Percentiles rank a stretch among this genome's conserved stretches.
Conservation (phyloP, 2,113 vertebrate genomes). For the Daboia siamensis region DNA sequence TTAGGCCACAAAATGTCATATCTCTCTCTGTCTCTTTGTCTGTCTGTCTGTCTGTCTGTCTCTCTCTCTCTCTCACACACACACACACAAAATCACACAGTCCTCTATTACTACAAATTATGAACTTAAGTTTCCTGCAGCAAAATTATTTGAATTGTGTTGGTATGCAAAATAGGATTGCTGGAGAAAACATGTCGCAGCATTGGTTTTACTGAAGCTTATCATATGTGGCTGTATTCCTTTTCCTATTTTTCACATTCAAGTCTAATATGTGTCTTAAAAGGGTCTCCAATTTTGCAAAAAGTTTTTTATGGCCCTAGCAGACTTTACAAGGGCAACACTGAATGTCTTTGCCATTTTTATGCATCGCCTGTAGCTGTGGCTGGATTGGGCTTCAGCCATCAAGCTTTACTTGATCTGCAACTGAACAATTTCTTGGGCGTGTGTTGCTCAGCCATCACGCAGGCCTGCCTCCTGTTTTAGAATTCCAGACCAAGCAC, state of each 20-base stretch:
- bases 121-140: not conserved
- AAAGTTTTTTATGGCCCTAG: not conserved
- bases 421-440: not conserved
- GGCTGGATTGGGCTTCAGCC: not conserved
- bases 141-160: not conserved
- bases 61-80: not conserved
- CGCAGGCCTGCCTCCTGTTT: not conserved
- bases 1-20: not conserved
- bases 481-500: not conserved
- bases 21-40: not conserved
- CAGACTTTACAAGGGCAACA: not conserved
- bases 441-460: not conserved
- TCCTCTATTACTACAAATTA: not conserved
- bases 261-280: not conserved
- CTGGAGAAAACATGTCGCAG: not conserved
- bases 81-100: not conserved
- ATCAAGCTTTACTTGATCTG: not conserved
- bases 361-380: not conserved
- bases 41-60: no score
- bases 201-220: not conserved
- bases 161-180: not conserved
- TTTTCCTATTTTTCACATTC: not conserved
- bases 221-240: not conserved
- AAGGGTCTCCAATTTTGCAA: not conserved
- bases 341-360: not conserved